phyloP scores from a whole-genome alignment of 2,113 vertebrate species.

The Chlorodrepanis virens region DNA sequence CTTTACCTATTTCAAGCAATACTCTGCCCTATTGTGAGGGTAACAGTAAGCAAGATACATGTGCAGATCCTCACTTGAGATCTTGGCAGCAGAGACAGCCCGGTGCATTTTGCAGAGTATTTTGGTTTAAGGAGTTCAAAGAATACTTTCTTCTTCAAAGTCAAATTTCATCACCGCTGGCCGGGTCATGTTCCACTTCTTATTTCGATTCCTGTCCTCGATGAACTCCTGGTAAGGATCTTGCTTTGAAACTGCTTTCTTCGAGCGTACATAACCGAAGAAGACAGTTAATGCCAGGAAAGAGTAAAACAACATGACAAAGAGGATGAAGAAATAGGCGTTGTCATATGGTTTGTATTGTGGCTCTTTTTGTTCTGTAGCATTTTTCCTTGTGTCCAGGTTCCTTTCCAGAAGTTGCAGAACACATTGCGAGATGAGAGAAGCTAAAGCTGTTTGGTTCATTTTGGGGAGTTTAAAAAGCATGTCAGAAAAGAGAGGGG shows the following conservation, averaged over 20 bases:
- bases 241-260: slow-evolving; percentile 80
- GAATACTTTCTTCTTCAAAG: slow-evolving; percentile 88
- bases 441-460: slow-evolving; percentile 78
- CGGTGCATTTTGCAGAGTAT: slow-evolving; percentile 1
- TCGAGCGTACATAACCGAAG: slow-evolving; percentile 79
- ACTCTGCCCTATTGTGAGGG: slow-evolving; percentile 12
- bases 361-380: slow-evolving; percentile 67
- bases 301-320: slow-evolving; percentile 91
- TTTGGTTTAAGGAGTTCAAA: slow-evolving; percentile 72
- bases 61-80: background rate
- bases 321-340: slow-evolving; percentile 87
- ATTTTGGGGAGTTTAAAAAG: slow-evolving; percentile 32
- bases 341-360: slow-evolving; percentile 86
- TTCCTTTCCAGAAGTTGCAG: slow-evolving; percentile 80
- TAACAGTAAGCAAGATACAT: background rate
- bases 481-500: slow-evolving; percentile 14
- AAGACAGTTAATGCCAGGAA: slow-evolving; percentile 86
- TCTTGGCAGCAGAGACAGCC: background rate
- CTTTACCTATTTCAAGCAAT: slow-evolving; percentile 40
- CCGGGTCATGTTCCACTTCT: slow-evolving; percentile 76
- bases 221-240: slow-evolving; percentile 84
- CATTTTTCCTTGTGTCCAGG: slow-evolving; percentile 61
- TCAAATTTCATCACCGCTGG: slow-evolving; percentile 75
- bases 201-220: slow-evolving; percentile 58
- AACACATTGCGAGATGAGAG: slow-evolving; percentile 76